Base-by-base conservation (phyloP, 2,113 vertebrate species). In the Helogale parvula region DNA sequence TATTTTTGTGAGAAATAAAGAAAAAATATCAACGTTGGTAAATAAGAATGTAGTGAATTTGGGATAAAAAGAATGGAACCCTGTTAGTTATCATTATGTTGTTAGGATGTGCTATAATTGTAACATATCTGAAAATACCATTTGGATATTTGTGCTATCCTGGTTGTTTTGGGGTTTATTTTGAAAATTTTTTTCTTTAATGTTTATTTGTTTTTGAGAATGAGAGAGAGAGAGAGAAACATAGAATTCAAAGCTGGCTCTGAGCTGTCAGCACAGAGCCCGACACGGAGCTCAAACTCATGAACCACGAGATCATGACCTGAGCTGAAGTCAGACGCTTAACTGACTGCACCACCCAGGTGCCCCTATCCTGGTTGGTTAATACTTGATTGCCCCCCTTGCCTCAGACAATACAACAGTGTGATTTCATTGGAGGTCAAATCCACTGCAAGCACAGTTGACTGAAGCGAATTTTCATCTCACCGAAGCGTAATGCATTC, bases 401-500 rank as follows among this genome's bases (percentile, higher is more conserved):
- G 71, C 63, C 93, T 96, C 11, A 14, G 16, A 77, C 15, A 47
- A 33, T 19, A 90, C 7, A 84, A n/a, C 10, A 7, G 50, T 17
- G 6, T 31, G 27, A 69, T 91, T 69, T 83, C 1, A 2, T 72
- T 47, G 15, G 14, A 52, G 23, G 25, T 79, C 79, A 83, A 81
- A 38, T 79, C 33, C 25, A 60, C 31, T 0, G 12, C 27, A 68
- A 93, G 68, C 45, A 82, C 17, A 84, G 29, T 69, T 72, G 60
- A 68, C 12, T 27, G 47, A 94, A 94, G 80, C n/a, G 88, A 86
- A 95, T 86, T 93, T 80, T 71, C n/a, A 65, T 84, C 47, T 94
- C 68, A 63, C 35, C 38, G 72, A 96, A 95, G 50, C 45, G 25
- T 69, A 81, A 17, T 1, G 0, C n/a, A 1, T 47, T 86, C 33